These are phyloP conservation scores for Brachionus rubens DNA, from an alignment of 1,140 invertebrate genomes.

Conservation along the genomic window DNA sequence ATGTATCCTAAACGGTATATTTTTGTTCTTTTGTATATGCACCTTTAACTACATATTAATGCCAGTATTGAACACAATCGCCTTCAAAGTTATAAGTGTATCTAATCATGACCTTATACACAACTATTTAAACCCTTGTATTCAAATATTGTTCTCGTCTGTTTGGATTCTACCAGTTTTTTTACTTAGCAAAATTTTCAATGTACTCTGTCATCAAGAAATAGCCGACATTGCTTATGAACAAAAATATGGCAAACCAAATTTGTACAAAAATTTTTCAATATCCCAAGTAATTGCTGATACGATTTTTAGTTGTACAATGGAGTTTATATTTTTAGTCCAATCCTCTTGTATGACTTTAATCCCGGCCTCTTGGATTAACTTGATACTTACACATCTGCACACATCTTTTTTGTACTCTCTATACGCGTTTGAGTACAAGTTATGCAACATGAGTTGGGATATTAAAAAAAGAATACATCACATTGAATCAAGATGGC, in stretches of 20 bases:
- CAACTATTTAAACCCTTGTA: conserved; percentile 24
- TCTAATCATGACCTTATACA: conserved; percentile 11
- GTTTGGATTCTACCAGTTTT: conserved; percentile 42
- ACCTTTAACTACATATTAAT: conserved; percentile 35
- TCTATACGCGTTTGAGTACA: conserved; percentile 41
- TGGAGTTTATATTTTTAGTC: conserved; percentile 38
- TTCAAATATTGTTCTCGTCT: conserved; percentile 35
- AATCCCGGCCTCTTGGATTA: conserved; percentile 1
- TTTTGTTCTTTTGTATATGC: conserved; percentile 39
- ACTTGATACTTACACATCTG: not conserved
- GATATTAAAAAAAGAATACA: conserved; percentile 35
- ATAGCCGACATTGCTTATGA: conserved; percentile 39
- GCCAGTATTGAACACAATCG: conserved; percentile 26
- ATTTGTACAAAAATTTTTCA: not conserved
- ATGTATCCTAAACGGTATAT: conserved; percentile 39
- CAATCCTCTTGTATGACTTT: conserved; percentile 5
- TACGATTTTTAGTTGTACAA: conserved; percentile 25
- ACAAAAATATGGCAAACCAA: conserved; percentile 35
- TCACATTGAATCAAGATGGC: conserved; percentile 42
- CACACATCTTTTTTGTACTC: conserved; percentile 41
- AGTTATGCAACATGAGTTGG: conserved; percentile 36
- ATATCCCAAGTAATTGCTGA: conserved; percentile 32
- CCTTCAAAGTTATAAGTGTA: conserved; percentile 24
- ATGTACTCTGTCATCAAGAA: conserved; percentile 42
- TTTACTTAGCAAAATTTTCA: conserved; percentile 37